phyloP scores from a whole-genome alignment of 2,797 vertebrate species.

The Paedocypris micromegethes region DNA sequence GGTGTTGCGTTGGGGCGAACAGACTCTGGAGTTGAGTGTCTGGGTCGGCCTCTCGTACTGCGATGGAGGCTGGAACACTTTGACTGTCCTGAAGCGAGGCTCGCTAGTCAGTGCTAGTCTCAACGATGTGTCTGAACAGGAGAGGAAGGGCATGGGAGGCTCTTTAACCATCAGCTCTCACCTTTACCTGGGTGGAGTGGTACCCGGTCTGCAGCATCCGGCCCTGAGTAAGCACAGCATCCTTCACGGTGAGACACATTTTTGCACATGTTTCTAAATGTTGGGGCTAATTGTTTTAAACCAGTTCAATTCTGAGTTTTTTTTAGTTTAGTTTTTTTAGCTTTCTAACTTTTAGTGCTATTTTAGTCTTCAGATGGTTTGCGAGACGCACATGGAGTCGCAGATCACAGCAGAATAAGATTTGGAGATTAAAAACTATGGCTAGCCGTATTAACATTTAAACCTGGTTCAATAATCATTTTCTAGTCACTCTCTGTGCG shows the following conservation, averaged over 20 bases:
- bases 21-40: slow-evolving; percentile 69
- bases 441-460: too few species aligned
- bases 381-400: too few species aligned
- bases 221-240: slow-evolving; percentile 63
- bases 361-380: too few species aligned
- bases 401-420: too few species aligned
- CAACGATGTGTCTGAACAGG: slow-evolving; percentile 67
- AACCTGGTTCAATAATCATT: too few species aligned
- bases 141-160: slow-evolving; percentile 38
- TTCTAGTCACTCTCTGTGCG: too few species aligned
- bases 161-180: slow-evolving; percentile 71
- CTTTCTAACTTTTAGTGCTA: too few species aligned
- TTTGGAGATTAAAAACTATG: too few species aligned
- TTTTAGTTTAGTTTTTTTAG: too few species aligned
- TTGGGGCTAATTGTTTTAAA: too few species aligned
- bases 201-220: slow-evolving; percentile 61
- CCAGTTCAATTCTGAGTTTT: too few species aligned
- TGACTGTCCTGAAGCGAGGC: slow-evolving; percentile 69
- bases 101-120: slow-evolving; percentile 63
- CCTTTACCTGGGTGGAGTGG: slow-evolving; percentile 79
- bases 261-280: not conserved
- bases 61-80: slow-evolving; percentile 80
- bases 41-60: slow-evolving; percentile 84
- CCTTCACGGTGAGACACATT: slow-evolving; percentile 71
- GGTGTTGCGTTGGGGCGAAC: slow-evolving; percentile 63